Base-by-base conservation (phyloP, 2,113 vertebrate genomes). In the Lonchura striata region DNA sequence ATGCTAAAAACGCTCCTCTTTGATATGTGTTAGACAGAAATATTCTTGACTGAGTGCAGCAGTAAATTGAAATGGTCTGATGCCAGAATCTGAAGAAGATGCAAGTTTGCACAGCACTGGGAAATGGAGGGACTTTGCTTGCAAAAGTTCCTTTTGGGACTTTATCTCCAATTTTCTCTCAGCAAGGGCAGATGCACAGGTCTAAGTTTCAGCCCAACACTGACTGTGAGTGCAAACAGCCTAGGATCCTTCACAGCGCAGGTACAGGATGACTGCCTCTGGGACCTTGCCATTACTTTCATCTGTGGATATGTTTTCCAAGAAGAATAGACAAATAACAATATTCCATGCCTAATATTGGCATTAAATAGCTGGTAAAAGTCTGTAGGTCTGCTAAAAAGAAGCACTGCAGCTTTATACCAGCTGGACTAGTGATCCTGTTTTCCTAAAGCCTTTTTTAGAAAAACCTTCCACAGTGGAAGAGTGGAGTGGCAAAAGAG, bases 201-300 rank as follows among this genome's bases (percentile, higher is more conserved):
- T 95, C 53, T 37, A 56, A 87, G 35, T 89, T 96, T 95, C 71
- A 91, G 74, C 63, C 46, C 84, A 87, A 52, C 44, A 28, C 50
- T 82, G 65, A 69, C 69, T 95, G 81, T 91, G 89, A 91, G 91
- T 92, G 92, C 78, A 95, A 96, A 90, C 86, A 65, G 65, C 83
- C 60, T 75, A 41, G 74, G 39, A 94, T 60, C 56, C 60, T 88
- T 25, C 56, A 75, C 69, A 44, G 20, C 25, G 53, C 20, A 82
- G 50, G 19, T 72, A 33, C 27, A 82, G 71, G 71, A 39, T 77
- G 57, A 24, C 47, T 57, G 53, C 57, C 69, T 66, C 70, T 90
- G 24, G 49, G n/a, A 72, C 54, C 24, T 87, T 90, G 77, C 68
- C 2, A 5, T 82, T 92, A 49, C 83, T 76, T 93, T 88, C 57